phyloP scores from a whole-genome alignment of 1,140 invertebrate species.

The Saxidomus purpurata region DNA sequence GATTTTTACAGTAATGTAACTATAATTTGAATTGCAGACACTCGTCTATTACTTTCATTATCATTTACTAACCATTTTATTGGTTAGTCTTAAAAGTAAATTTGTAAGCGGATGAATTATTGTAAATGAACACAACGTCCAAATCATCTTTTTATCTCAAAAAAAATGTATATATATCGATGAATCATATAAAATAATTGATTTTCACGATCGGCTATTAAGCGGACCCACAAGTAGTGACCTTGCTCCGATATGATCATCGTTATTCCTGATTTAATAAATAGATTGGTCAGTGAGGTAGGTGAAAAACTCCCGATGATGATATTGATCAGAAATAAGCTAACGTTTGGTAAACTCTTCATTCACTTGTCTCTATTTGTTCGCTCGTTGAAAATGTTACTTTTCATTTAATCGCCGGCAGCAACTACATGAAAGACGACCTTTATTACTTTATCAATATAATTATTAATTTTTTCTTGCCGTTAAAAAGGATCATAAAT shows the following conservation, averaged over 20 bases:
- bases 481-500: no score
- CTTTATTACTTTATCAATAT: constrained; percentile 8
- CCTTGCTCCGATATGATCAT: not conserved
- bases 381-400: not conserved
- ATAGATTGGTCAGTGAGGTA: constrained; percentile 1
- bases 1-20: no score
- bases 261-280: not conserved
- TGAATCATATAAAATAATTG: constrained; percentile 19
- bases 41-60: no score
- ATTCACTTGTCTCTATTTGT: not conserved
- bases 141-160: no score
- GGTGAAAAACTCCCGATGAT: not conserved
- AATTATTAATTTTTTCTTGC: no score
- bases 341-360: not conserved
- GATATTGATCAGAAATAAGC: constrained; percentile 24
- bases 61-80: no score
- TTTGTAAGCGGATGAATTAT: no score
- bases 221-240: not conserved
- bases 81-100: no score
- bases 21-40: no score
- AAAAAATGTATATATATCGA: no score
- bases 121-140: no score
- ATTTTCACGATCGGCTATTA: not conserved
- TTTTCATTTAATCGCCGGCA: not conserved
- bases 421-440: not conserved